Evolutionary conservation across 2,888 invertebrate species (phyloP), one percentile per base, ranked within the genome.

Genomic region (Criorhina ranunculi): DNA sequence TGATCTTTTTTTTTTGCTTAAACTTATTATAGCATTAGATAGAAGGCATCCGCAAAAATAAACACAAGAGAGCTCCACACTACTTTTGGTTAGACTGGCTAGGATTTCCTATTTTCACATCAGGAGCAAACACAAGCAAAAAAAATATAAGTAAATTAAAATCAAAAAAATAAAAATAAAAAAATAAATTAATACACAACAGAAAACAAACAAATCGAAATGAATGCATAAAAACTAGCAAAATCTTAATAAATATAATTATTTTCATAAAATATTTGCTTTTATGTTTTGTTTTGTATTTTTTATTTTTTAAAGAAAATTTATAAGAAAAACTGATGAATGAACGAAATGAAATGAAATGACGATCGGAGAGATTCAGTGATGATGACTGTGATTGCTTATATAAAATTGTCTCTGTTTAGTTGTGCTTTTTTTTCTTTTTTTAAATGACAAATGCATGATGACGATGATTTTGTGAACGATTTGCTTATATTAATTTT

Each of bases 21-120:
- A 62, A 66, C 51, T 53, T 76, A 53, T 75, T 69, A 70, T 80
- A 81, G 81, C 86, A 35, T 86, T 76, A 85, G 70, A 85, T 67
- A 86, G 69, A 80, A 76, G 75, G 78, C 81, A 87, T 82, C 87
- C 76, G 82, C 86, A 86, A 87, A 83, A 83, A 83, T 87, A 88
- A 88, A 88, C 81, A 79, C 79, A 88, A 87, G 67, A 86, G 46
- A 87, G 87, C 87, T 88, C 87, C 88, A 87, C 24, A 88, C 90
- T 92, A 91, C 88, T 91, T 91, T 88, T 88, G 88, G 90, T 91
- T 91, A 91, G 90, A 90, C 89, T 91, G 90, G 90, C 89, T 91
- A 90, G 90, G 91, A 88, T 91, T 91, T 88, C 91, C 90, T 91
- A 92, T 77, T 51, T 62, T 60, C 85, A 77, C 76, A 86, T 81